Evolutionary conservation across 2,888 invertebrate genomes (phyloP), one percentile per base, ranked within the genome.

Genomic region (Euplagia quadripunctaria): DNA sequence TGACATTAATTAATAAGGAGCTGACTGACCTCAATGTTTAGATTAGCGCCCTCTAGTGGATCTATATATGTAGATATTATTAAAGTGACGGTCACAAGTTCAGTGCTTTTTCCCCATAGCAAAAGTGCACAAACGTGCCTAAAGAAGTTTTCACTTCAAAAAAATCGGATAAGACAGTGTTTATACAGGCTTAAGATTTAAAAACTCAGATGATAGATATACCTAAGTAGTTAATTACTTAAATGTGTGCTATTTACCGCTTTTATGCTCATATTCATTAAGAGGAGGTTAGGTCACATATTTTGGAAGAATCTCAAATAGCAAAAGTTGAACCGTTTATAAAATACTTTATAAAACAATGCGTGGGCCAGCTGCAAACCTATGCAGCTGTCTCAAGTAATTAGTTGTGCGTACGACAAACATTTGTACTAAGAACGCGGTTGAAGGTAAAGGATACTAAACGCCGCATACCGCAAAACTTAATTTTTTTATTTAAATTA

Each of bases 311-410:
- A 58, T 20, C 20, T 9, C 55, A 11, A 55, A 7, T 3, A 20
- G 20, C 12, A 58, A 58, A 58, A 61, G 6, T 31, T 17, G 31
- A 16, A 46, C n/a, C 58, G 14, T 17, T 42, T 42, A 31, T 31
- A 31, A 61, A 61, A 61, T 61, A 31, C 61, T 61, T 61, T 6
- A 31, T 14, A 61, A 61, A 61, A 43, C 12, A 46, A 43, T 66
- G 31, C 31, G 61, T 61, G 7, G 31, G 61, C 61, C 61, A 31
- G 61, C 61, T 61, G 61, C 61, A 61, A 14, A 61, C 61, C 31
- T 16, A 61, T 20, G 31, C 64, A 64, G 64, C 64, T 64, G 43
- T 64, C 43, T 64, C 64, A 11, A 14, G 64, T 64, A 42, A 43
- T 61, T 61, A 31, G 14, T 31, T 31, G 46, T 46, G 49, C 16